Evolutionary conservation across 2,113 vertebrate species (phyloP), one percentile per base, ranked within the genome.

Genomic region (Toxotes chatareus): DNA sequence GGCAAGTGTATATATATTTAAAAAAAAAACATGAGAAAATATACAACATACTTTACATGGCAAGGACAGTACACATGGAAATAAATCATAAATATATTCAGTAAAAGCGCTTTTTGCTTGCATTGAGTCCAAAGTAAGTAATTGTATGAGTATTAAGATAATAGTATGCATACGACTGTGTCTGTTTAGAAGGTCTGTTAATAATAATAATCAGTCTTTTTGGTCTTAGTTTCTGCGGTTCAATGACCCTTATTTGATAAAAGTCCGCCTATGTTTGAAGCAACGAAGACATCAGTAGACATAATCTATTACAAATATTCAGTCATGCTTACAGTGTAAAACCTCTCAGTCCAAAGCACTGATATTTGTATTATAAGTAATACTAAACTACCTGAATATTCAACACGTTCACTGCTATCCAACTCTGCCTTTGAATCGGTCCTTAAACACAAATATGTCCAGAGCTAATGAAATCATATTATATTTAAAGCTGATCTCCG

Each of bases 301-400:
- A 51, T 64, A 23, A 44, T 60, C 27, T 34, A 10, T 73, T 66
- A 56, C n/a, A 65, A 34, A 65, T 31, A 36, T 8, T 61, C 19
- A 53, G n/a, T 44, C 23, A 60, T 65, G 65, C 59, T 62, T 31
- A 44, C 10, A 36, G 11, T 49, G 47, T 72, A 46, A 60, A 36
- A 38, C 8, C 1, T 51, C 4, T 55, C 19, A 10, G 63, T 31
- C 9, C 21, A 27, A 40, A 56, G 46, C 32, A 32, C 10, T 55
- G 44, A 40, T 60, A 34, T 14, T 31, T 19, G 23, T 60, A 21
- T n/a, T 59, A 23, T n/a, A 21, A n/a, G 23, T 66, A 31, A 32
- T 4, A 19, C 1, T 44, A 59, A 40, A 46, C 23, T 8, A 14
- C 57, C 42, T 53, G 10, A 49, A 4, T 67, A 32, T 19, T 19